Percentiles rank a stretch among this genome's conserved stretches.
Evolutionary conservation across 2,797 vertebrate species (phyloP).

Genomic region (Myotis pilosus): DNA sequence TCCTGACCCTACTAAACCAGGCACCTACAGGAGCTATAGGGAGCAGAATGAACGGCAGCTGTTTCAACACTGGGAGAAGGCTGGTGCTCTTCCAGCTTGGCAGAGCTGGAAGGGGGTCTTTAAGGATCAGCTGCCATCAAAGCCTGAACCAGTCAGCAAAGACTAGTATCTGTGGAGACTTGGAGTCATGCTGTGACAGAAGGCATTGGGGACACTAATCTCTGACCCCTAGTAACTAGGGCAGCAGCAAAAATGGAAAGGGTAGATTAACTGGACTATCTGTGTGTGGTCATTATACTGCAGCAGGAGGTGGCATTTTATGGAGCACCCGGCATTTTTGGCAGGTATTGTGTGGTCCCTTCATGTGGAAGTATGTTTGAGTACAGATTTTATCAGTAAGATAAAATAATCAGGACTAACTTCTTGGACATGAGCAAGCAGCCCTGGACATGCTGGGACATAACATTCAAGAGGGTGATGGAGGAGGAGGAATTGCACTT

Average conservation of each 20-base stretch:
- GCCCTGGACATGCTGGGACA: not conserved
- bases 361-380: not conserved
- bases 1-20: not conserved
- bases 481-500: not conserved
- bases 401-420: not conserved
- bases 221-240: not conserved
- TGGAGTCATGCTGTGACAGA: not conserved
- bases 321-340: not conserved
- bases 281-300: not conserved
- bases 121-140: not conserved
- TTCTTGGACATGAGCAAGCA: not conserved
- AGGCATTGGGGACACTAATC: not conserved
- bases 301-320: not conserved
- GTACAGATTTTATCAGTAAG: not conserved
- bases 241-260: not conserved
- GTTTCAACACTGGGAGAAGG: not conserved
- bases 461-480: not conserved
- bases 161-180: not conserved
- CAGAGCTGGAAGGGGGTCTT: not conserved
- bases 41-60: not conserved
- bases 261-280: not conserved
- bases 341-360: not conserved
- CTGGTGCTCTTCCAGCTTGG: not conserved
- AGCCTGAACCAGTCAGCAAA: not conserved
- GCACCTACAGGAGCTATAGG: not conserved